phyloP scores from a whole-genome alignment of 2,113 vertebrate genomes.

The Lycaon pictus region DNA sequence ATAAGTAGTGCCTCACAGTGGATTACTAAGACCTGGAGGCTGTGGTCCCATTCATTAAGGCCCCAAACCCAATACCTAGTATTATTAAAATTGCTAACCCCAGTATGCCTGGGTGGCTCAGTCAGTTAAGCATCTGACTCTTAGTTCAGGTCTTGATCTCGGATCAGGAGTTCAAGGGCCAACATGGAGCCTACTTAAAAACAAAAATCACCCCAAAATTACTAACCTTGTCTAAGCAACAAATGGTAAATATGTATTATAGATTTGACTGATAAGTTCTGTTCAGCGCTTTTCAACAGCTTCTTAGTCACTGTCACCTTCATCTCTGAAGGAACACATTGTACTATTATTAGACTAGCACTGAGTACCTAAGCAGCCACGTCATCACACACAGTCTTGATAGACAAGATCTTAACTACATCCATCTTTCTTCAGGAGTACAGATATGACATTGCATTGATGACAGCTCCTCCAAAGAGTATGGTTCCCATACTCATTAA shows the following conservation, averaged over 20 bases:
- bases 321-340: not conserved
- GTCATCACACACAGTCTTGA: not conserved
- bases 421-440: not conserved
- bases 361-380: not conserved
- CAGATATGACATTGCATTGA: not conserved
- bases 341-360: not conserved
- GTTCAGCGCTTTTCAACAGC: not conserved
- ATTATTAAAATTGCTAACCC: not conserved
- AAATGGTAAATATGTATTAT: not conserved
- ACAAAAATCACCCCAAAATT: not conserved
- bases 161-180: not conserved
- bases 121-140: not conserved
- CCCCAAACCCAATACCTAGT: not conserved
- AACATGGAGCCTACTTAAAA: not conserved
- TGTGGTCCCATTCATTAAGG: not conserved
- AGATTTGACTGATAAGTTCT: not conserved
- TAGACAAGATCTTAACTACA: not conserved
- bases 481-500: not conserved
- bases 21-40: not conserved
- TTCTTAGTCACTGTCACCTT: not conserved
- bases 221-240: not conserved
- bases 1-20: not conserved
- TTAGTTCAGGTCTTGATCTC: not conserved
- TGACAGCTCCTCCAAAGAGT: not conserved
- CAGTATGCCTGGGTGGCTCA: not conserved